A percentile compares a stretch with the other conserved stretches of the same genome.
Evolutionary conservation across 2,888 invertebrate species (phyloP).

Genomic region (Amaurobius ferox): DNA sequence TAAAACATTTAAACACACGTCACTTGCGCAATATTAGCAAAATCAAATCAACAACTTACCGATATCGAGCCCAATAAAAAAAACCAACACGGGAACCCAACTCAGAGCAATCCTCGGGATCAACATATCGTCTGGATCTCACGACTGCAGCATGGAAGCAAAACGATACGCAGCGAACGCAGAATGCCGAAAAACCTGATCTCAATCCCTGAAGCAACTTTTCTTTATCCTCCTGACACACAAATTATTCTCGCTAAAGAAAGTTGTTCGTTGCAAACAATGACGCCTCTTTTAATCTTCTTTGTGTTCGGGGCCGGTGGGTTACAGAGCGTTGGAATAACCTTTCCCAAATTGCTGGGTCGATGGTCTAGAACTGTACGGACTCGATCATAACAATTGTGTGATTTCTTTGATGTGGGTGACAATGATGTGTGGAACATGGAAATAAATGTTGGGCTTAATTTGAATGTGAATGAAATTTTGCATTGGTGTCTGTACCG

Average conservation of each 20-base stretch:
- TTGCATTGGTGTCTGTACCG: no score
- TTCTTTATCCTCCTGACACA: conserved; percentile 70
- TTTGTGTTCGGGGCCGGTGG: conserved; percentile 1
- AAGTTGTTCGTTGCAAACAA: conserved; percentile 55
- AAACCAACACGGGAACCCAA: conserved; percentile 17
- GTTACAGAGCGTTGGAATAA: conserved; percentile 1
- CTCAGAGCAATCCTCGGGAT: conserved; percentile 2
- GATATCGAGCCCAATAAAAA: background rate
- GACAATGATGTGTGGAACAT: no score
- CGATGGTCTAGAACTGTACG: background rate
- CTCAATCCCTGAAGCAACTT: conserved; percentile 24
- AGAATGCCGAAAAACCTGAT: conserved; percentile 66
- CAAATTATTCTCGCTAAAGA: conserved; percentile 59
- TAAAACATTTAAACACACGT: no score
- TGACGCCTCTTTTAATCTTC: conserved; percentile 22
- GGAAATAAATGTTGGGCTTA: no score
- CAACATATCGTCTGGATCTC: conserved; percentile 12
- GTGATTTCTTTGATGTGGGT: no score
- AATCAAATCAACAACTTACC: conserved; percentile 42
- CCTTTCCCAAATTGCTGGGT: conserved; percentile 6
- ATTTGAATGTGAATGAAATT: no score
- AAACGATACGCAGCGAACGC: conserved; percentile 25
- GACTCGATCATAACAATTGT: background rate
- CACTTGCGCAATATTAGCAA: no score
- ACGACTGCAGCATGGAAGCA: background rate